Evolutionary conservation across 2,888 invertebrate species (phyloP), one percentile per base, ranked within the genome.

Genomic region (Tenthredo amoena): DNA sequence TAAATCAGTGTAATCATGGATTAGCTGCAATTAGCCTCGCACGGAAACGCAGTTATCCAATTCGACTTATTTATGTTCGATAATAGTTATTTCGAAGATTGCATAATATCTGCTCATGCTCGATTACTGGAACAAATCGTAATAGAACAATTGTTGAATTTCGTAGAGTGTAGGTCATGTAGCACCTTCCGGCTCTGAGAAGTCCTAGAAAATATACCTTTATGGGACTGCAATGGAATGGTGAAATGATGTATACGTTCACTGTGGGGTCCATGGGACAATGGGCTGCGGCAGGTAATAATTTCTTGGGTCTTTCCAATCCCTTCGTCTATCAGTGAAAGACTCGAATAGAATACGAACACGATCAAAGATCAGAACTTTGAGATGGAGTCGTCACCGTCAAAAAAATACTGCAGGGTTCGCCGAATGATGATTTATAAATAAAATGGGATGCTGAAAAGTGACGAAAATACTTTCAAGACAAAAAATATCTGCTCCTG

Each of bases 271-370:
- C 83, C 26, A 71, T 83, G 83, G 71, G 65, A 83, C 83, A 83
- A 83, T 83, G 50, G 83, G 10, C 83, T 71, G 31, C 83, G 83
- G 83, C 83, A 83, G 83, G 83, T 83, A 83, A 83, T 83, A 83
- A 83, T 83, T 83, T 83, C 83, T 83, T 68, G 68, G 83, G 47
- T 43, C 71, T 71, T 83, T 83, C 83, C 65, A 31, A 83, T 68
- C 71, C 83, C 68, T 71, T 68, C 62, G 71, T 47, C 47, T 68
- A 47, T 65, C 83, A 83, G 83, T 37, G 47, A 31, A 47, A 10
- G 26, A 50, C 47, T 68, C 68, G 83, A 83, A 26, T 34, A 31
- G 6, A 47, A 4, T 26, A 12, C 31, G 71, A 47, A 34, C 34
- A 10, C 47, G 83, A 68, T 62, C 83, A 83, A 83, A 47, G 26